phyloP scores from a whole-genome alignment of 2,888 invertebrate genomes.

The Tipula vernalis region DNA sequence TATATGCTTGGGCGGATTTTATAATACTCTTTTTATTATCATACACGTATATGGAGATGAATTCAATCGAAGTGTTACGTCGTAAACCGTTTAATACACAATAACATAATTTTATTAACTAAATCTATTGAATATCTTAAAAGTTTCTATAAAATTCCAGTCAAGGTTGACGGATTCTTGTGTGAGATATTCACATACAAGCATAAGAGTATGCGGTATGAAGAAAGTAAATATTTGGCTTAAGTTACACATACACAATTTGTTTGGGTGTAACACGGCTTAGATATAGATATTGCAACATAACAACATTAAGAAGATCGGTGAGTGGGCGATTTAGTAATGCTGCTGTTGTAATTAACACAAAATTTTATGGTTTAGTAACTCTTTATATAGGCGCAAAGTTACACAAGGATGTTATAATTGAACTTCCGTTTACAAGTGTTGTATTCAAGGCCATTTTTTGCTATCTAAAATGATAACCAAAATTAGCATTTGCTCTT shows the following conservation, averaged over 20 bases:
- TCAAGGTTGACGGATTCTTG: background rate
- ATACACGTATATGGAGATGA: background rate
- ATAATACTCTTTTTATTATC: background rate
- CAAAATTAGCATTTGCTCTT: background rate
- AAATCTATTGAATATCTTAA: background rate
- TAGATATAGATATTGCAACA: background rate
- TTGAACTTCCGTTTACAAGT: background rate
- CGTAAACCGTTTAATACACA: background rate
- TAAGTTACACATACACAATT: background rate
- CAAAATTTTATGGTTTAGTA: background rate
- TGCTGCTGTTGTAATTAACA: background rate
- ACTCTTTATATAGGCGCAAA: background rate
- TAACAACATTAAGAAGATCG: background rate
- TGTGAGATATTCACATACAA: background rate
- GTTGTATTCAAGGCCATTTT: background rate
- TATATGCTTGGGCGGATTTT: background rate
- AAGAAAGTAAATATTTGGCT: background rate
- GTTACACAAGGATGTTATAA: background rate
- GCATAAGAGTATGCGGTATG: background rate
- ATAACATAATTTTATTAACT: background rate
- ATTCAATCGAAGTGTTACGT: background rate
- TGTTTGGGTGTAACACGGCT: background rate
- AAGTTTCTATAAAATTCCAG: background rate
- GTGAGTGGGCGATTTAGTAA: background rate
- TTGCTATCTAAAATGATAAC: background rate